Percentiles rank a stretch among this genome's conserved stretches.
Conservation (phyloP, 1,140 invertebrate genomes). For the Drosophila neocordata region DNA sequence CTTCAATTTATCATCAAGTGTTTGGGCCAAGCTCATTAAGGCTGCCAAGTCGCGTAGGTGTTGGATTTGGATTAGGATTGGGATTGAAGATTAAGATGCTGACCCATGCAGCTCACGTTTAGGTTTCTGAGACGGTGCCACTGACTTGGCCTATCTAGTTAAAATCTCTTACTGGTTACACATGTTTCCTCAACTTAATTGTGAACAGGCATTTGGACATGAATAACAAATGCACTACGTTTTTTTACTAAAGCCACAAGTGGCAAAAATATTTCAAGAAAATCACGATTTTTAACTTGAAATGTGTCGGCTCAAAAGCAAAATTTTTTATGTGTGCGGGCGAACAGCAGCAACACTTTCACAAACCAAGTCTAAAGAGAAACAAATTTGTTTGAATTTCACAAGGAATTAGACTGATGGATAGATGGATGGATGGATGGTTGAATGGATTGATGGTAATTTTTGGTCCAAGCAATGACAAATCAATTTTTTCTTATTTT, state of each 20-base stretch:
- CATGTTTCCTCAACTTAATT: conserved; percentile 47
- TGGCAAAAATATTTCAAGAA: conserved; percentile 72
- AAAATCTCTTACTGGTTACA: conserved; percentile 25
- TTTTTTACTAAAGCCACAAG: conserved; percentile 36
- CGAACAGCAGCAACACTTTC: conserved; percentile 25
- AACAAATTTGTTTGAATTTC: conserved; percentile 53
- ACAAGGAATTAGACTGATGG: conserved; percentile 18
- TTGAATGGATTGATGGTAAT: conserved; percentile 59
- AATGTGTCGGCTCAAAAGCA: conserved; percentile 26
- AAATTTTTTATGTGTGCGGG: background rate
- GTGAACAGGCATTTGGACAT: conserved; percentile 31
- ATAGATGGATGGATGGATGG: no score
- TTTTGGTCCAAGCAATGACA: conserved; percentile 48
- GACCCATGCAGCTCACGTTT: conserved; percentile 63
- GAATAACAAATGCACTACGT: conserved; percentile 35
- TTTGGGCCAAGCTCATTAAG: conserved; percentile 65
- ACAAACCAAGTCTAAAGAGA: conserved; percentile 34
- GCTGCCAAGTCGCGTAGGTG: conserved; percentile 58
- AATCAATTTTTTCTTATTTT: conserved; percentile 46
- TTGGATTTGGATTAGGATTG: conserved; percentile 12
- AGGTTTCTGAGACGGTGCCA: background rate
- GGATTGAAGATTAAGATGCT: conserved; percentile 48
- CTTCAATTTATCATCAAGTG: conserved; percentile 75
- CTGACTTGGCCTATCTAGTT: conserved; percentile 2
- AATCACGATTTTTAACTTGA: conserved; percentile 73